Evolutionary conservation across 2,797 vertebrate species (phyloP).

Genomic region (Acipenser ruthenus): DNA sequence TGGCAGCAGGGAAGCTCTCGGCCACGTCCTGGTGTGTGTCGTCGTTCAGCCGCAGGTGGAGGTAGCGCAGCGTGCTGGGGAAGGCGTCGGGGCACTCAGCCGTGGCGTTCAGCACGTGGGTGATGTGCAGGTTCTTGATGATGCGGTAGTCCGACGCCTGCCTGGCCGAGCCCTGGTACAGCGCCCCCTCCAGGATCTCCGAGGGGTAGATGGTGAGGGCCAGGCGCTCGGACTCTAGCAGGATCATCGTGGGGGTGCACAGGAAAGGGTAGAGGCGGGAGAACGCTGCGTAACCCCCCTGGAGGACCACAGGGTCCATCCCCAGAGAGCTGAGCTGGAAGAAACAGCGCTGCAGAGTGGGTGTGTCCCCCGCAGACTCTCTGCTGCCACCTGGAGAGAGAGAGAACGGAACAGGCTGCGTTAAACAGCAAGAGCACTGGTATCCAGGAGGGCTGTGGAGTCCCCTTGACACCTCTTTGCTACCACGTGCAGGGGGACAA

Average conservation of each 20-base stretch:
- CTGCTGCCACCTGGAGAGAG: constrained; percentile 39
- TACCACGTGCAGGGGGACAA: no score
- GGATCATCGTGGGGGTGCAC: constrained; percentile 34
- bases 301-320: constrained; percentile 53
- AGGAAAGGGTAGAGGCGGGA: constrained; percentile 40
- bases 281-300: constrained; percentile 46
- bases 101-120: constrained; percentile 49
- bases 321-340: constrained; percentile 51
- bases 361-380: constrained; percentile 37
- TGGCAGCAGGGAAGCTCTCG: constrained; percentile 42
- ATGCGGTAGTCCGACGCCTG: constrained; percentile 46
- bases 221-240: constrained; percentile 34
- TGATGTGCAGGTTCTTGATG: constrained; percentile 51
- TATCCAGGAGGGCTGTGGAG: no score
- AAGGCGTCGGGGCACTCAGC: constrained; percentile 45
- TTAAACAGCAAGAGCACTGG: no score
- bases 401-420: no score
- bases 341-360: constrained; percentile 47
- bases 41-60: constrained; percentile 42
- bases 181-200: constrained; percentile 46
- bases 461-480: no score
- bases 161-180: constrained; percentile 47
- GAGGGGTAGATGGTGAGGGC: constrained; percentile 42
- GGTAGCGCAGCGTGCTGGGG: constrained; percentile 38
- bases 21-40: constrained; percentile 49